phyloP scores from a whole-genome alignment of 2,113 vertebrate genomes.

The Marcusenius ussheri region DNA sequence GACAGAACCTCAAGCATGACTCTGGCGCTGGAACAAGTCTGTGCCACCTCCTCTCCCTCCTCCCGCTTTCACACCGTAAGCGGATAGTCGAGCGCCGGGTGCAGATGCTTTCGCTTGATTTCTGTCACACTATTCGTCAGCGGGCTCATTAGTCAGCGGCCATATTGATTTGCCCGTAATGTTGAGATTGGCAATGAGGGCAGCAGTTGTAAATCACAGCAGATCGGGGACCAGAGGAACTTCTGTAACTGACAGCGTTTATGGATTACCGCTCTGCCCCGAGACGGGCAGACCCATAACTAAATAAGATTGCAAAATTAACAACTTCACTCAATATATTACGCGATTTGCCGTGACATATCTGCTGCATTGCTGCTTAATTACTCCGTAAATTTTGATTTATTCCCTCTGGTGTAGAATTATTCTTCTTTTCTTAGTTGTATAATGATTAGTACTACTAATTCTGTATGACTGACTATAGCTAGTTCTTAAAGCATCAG shows the following conservation, averaged over 20 bases:
- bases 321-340: not conserved
- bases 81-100: not conserved
- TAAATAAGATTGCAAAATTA: conserved; percentile 3
- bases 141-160: conserved; percentile 19
- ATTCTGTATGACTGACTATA: not conserved
- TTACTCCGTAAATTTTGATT: not conserved
- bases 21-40: not conserved
- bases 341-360: not conserved
- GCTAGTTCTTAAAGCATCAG: not conserved
- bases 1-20: not conserved
- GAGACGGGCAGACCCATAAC: not conserved
- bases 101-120: conserved; percentile 27
- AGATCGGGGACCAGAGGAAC: conserved; percentile 12
- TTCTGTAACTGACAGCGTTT: conserved; percentile 11
- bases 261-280: not conserved
- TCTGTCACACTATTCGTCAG: conserved; percentile 18
- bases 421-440: not conserved
- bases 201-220: conserved; percentile 22
- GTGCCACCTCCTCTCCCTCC: not conserved
- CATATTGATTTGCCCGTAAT: conserved; percentile 26
- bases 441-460: not conserved
- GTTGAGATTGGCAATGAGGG: conserved; percentile 21
- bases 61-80: not conserved
- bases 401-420: not conserved
- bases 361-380: not conserved